These are phyloP conservation scores for Thaleichthys pacificus DNA, from an alignment of 2,797 vertebrate genomes.

Conservation along the genomic window DNA sequence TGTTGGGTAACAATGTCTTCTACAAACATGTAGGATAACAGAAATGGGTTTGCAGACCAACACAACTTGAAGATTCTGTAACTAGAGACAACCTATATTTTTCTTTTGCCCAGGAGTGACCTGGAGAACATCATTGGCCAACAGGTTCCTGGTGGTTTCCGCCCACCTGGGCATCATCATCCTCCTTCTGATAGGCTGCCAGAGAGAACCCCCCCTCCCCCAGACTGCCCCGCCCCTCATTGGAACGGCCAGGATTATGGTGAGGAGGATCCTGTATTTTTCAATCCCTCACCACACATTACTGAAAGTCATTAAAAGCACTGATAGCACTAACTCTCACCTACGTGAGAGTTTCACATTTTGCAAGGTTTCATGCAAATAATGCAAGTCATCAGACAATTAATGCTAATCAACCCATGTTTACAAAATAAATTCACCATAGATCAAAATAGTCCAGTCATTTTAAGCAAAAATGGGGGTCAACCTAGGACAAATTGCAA, in stretches of 20 bases:
- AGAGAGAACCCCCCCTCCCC: constrained; percentile 35
- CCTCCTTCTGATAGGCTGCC: constrained; percentile 15
- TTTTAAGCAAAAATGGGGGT: no score
- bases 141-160: constrained; percentile 39
- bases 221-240: constrained; percentile 28
- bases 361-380: no score
- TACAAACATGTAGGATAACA: neutral
- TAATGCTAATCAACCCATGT: no score
- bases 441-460: no score
- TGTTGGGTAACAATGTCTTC: neutral
- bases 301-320: neutral
- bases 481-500: no score
- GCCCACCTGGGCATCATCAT: constrained; percentile 26
- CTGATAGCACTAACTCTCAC: neutral
- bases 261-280: constrained; percentile 23
- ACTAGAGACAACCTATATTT: neutral
- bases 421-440: no score
- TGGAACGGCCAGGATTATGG: constrained; percentile 53
- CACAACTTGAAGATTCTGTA: neutral
- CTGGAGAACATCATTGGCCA: constrained; percentile 53
- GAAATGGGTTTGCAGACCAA: neutral
- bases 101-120: constrained; percentile 59
- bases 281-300: neutral
- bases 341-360: no score
- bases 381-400: no score